Evolutionary conservation across 2,797 vertebrate genomes (phyloP), one percentile per base, ranked within the genome.

Genomic region (Enteromius viviparus): DNA sequence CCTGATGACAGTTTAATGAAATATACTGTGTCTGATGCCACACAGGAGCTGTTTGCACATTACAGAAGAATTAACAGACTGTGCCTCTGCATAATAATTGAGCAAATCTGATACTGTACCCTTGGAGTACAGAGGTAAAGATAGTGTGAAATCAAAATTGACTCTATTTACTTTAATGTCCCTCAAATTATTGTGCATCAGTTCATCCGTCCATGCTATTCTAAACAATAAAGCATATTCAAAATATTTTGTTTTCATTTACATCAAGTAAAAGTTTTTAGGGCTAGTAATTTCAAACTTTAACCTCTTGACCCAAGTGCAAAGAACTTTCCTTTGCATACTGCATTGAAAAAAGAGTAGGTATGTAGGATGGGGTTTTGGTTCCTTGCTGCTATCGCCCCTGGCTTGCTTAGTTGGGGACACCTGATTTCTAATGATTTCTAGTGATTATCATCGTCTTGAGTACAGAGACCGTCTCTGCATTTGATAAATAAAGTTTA

Each of bases 1-100:
- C 32, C 64, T 84, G 77, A 65, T 79, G 78, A 76, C 78, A 65
- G 15, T n/a, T 79, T 89, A 87, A 86, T 87, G 75, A 85, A 87
- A 87, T 85, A 77, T 69, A 72, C 37, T 66, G n/a, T 65, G 12
- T 65, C 51, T 72, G 26, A 53, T 80, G 74, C 62, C 23, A 76
- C 69, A 76, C 83, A 75, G 85, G 65, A 83, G 85, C 85, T 76
- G 76, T 65, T 84, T 89, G 51, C 79, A 86, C 74, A 75, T 80
- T 85, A 81, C 64, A 45, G 23, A 58, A 17, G 75, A 84, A 70
- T 85, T 81, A 75, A 76, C 79, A 83, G 77, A 76, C 79, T 66
- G 64, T 66, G 65, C 66, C 80, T 45, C 14, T 58, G 78, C 58
- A 82, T 62, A 40, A 45, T 19, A 68, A 58, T 75, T 58, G 47